Evolutionary conservation across 1,140 invertebrate species (phyloP), one percentile per base, ranked within the genome.

Genomic region (Parapsyche elsis): DNA sequence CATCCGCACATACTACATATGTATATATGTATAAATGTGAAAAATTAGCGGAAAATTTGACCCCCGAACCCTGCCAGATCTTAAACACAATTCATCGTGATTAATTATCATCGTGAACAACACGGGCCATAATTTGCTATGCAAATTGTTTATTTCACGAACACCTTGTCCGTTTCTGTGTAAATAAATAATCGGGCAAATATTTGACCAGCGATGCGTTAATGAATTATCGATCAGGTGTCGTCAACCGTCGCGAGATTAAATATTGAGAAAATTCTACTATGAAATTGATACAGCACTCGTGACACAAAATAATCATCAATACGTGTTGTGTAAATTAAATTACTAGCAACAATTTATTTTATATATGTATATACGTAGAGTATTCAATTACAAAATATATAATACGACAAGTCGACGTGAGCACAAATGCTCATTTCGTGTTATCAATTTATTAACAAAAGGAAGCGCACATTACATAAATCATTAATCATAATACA

Each of bases 401-500:
- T 19, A 61, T 19, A 61, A 61, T 2, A 9, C 19, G 49, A 16
- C 12, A 16, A 16, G 49, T 53, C 49, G 16, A 53, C 49, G 30
- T 53, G 49, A 2, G 1, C 16, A 4, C 16, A 53, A 53, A 53
- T 53, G 49, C 16, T 53, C 12, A 53, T 53, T 53, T 16, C 10
- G 16, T 53, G 49, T 14, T 61, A 67, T 67, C 64, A 67, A 30
- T 67, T 67, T 53, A 16, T 53, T 4, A 26, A 24, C 23, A 67
- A 67, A 67, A 67, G 64, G 64, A 67, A 67, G 24, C 24, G 23
- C 24, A 67, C 21, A 67, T 67, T 67, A 26, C 14, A 67, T 30
- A 67, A 67, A 67, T 67, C 64, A 67, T 67, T 26, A 67, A 67
- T 67, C 64, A 67, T 67, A 67, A 67, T 67, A 30, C 24, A 67